Base-by-base conservation (phyloP, 2,888 invertebrate species). In the Sarcophaga carnaria region DNA sequence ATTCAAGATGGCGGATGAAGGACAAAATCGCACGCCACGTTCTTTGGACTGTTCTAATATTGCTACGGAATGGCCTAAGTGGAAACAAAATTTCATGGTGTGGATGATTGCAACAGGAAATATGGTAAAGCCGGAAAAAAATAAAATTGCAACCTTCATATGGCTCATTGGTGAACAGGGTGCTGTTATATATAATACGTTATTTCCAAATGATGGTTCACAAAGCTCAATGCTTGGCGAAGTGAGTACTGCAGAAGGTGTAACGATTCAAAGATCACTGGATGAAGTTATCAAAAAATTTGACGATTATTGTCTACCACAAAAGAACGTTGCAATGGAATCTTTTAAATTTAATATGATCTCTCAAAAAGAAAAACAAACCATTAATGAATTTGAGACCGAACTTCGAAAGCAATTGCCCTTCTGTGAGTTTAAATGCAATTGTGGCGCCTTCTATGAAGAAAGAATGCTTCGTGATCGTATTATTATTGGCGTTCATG, bases 91-190 rank as follows among this genome's bases (percentile, higher is more conserved):
- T 4, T 27, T 27, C 20, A 22, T 63, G 27, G 4, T 27, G 27
- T 27, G 27, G 27, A 27, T 27, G 27, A 27, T 27, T 27, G 27
- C 27, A 27, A 27, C 27, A 27, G 27, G 27, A 27, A 27, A 27
- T 4, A 27, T 27, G 27, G 27, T 27, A 27, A 27, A 27, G 27
- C 27, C 27, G 5, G 14, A 77, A 67, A 77, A 47, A 10, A 77
- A 49, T 17, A 77, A 77, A 77, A 77, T 77, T 27, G 77, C 77
- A 66, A 67, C 64, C 11, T 66, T 77, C 20, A 60, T 75, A 22
- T 75, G 62, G 75, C 12, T 75, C 2, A 60, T 75, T 63, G 75
- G 75, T 5, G 62, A 60, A 47, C 62, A 75, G 11, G 75, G 75
- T 11, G 75, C 49, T 2, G 45, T 8, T 3, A 77, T 77, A 20